Base-by-base conservation (phyloP, 1,140 invertebrate genomes). In the Paracyclopina nana region DNA sequence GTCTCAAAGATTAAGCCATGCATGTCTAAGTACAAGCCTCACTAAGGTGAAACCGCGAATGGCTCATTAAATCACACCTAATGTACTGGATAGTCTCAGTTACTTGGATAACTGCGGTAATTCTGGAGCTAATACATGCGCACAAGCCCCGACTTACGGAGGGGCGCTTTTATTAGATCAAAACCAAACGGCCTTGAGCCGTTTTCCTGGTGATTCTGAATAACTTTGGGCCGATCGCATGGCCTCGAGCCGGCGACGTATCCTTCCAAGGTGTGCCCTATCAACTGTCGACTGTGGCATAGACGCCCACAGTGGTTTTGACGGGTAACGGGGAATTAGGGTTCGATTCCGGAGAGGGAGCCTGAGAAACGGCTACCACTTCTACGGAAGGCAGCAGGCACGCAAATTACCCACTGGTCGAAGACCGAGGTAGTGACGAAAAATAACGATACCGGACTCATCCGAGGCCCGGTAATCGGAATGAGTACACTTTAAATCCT, bases 351-450 rank as follows among this genome's bases (percentile, higher is more conserved):
- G 71, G 73, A 65, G 76, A 79, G 75, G 77, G 76, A 79, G 76
- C 77, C 77, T 80, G 77, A 80, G 77, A 82, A 80, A 82, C 75
- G 77, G 79, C 80, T 82, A 82, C 77, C 77, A 82, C 79, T 79
- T 81, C 79, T 73, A 82, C 80, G 78, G 78, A 82, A 80, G 77
- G 79, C 78, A 82, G 78, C 78, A 82, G 77, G 78, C 77, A 76
- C 77, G 76, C 73, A 79, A 79, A 75, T 78, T 82, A 82, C 77
- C 77, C 79, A 82, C 69, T 82, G 75, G 76, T 72, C 68, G 69
- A 70, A 74, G 74, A 73, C 74, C 74, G 69, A 73, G 71, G 70
- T 72, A 73, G 71, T 81, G 78, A 82, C 76, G 73, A 83, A 76
- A 82, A 81, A 82, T 82, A 82, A 79, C 75, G 72, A 80, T 79